Evolutionary conservation across 2,888 invertebrate species (phyloP).

Genomic region (Pollenia angustigena): DNA sequence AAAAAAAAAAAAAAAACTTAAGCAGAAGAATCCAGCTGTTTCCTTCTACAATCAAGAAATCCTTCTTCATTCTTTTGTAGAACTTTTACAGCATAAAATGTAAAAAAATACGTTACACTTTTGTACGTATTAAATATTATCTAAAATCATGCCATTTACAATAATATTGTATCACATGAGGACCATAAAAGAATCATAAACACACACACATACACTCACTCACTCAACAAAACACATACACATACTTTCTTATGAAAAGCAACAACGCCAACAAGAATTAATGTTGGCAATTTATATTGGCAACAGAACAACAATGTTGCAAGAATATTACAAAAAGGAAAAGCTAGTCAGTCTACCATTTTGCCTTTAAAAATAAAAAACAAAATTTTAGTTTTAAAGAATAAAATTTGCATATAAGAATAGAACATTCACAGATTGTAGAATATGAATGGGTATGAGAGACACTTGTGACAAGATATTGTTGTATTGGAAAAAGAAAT

Average conservation of each 20-base stretch:
- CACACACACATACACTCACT: not conserved
- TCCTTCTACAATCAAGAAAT: slow-evolving; percentile 35
- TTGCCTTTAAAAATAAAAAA: not conserved
- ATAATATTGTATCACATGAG: slow-evolving; percentile 33
- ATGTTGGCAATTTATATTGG: slow-evolving; percentile 74
- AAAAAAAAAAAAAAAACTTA: not conserved
- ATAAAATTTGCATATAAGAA: slow-evolving; percentile 44
- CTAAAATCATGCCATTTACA: slow-evolving; percentile 64
- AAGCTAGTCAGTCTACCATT: slow-evolving; percentile 19
- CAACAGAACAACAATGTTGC: slow-evolving; percentile 69
- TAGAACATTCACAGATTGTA: slow-evolving; percentile 8
- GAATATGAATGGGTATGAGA: not conserved
- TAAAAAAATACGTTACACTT: slow-evolving; percentile 37
- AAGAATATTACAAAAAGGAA: slow-evolving; percentile 25
- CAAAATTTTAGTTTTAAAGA: slow-evolving; percentile 7
- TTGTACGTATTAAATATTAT: slow-evolving; percentile 53
- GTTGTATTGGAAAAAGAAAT: not conserved
- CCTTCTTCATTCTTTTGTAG: slow-evolving; percentile 41
- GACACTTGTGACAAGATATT: slow-evolving; percentile 1
- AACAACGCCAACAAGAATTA: slow-evolving; percentile 68
- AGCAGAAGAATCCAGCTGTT: slow-evolving; percentile 40
- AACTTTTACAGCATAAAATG: not conserved
- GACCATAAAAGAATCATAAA: slow-evolving; percentile 36
- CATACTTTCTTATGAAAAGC: not conserved
- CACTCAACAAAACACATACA: not conserved